Percentiles rank a stretch among this genome's conserved stretches.
These are phyloP conservation scores for Acholoe squamosa DNA, from an alignment of 2,888 invertebrate species.

Conservation along the genomic window DNA sequence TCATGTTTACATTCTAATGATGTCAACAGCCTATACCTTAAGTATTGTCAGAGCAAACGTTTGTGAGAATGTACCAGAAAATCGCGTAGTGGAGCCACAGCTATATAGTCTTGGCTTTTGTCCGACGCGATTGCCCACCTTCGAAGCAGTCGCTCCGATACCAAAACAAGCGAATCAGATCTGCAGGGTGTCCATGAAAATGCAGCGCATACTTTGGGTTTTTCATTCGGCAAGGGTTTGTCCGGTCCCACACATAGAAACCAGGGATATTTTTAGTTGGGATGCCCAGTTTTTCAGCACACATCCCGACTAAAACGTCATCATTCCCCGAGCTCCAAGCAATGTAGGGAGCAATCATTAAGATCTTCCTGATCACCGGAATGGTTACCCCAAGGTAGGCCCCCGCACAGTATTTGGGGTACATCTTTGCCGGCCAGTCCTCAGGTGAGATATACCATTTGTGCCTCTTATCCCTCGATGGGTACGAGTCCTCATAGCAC, in stretches of 20 bases:
- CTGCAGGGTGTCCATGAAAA: background rate
- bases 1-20: too few species aligned
- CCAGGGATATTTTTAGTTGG: background rate
- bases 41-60: too few species aligned
- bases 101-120: too few species aligned
- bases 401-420: conserved; percentile 41
- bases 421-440: conserved; percentile 11
- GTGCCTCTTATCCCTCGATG: background rate
- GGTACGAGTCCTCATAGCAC: background rate
- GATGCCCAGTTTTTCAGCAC: conserved; percentile 34
- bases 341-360: background rate
- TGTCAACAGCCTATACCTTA: too few species aligned
- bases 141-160: conserved; percentile 1
- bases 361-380: background rate
- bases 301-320: conserved; percentile 38
- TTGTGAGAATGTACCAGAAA: too few species aligned
- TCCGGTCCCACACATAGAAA: background rate
- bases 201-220: background rate
- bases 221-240: background rate
- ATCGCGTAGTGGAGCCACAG: too few species aligned
- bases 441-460: conserved; percentile 43
- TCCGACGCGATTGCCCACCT: background rate
- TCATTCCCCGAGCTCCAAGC: conserved; percentile 14
- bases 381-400: conserved; percentile 14
- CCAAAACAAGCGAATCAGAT: background rate